These are phyloP conservation scores for Otolemur garnettii DNA, from an alignment of 2,113 vertebrate species.

Conservation along the genomic window DNA sequence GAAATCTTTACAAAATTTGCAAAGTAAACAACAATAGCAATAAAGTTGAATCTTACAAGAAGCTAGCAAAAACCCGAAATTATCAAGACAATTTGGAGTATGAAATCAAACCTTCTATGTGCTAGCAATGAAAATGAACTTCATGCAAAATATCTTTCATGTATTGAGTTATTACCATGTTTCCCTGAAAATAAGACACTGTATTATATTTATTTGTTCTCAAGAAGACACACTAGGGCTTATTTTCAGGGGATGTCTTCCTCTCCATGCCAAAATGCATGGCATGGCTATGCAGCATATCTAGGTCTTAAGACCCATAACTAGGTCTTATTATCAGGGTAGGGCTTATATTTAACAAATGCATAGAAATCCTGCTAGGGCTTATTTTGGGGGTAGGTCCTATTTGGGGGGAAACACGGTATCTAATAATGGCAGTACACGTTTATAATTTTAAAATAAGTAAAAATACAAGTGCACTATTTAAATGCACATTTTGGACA, in stretches of 20 bases:
- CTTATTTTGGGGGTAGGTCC: too few relatives aligned
- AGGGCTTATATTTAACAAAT: too few relatives aligned
- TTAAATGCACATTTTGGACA: not conserved
- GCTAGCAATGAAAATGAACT: not conserved
- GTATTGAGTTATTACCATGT: not conserved
- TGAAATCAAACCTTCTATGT: not conserved
- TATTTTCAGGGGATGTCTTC: too few relatives aligned
- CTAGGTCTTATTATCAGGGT: too few relatives aligned
- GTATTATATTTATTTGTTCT: too few relatives aligned
- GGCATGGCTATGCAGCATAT: too few relatives aligned
- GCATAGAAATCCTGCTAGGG: too few relatives aligned
- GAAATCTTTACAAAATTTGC: not conserved
- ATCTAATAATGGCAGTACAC: not conserved
- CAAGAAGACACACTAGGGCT: too few relatives aligned
- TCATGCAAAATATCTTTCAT: not conserved
- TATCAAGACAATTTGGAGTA: not conserved
- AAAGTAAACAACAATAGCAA: not conserved
- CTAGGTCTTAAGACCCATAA: too few relatives aligned
- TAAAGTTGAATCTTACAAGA: not conserved
- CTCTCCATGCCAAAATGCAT: too few relatives aligned
- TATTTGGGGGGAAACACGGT: too few relatives aligned
- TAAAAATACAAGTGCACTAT: not conserved
- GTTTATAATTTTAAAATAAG: not conserved
- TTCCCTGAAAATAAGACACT: too few relatives aligned
- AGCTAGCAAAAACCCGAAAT: not conserved